Evolutionary conservation across 2,113 vertebrate species (phyloP).

Genomic region (Falcunculus frontatus): DNA sequence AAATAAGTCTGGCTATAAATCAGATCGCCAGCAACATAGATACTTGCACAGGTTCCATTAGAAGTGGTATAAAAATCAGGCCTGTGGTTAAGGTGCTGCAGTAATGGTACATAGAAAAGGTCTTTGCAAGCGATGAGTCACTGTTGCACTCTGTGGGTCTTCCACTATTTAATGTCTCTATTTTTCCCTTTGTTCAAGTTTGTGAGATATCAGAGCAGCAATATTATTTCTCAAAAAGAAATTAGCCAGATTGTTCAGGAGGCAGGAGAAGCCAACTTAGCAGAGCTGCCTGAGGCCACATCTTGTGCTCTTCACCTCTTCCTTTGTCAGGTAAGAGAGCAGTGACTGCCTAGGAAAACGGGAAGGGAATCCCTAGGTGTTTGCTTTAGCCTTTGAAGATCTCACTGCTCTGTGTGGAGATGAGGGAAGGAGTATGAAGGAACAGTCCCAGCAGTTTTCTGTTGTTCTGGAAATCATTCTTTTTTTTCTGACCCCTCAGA

Average conservation of each 20-base stretch:
- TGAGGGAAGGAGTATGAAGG: not conserved
- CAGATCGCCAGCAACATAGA: not conserved
- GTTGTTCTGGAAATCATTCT: not conserved
- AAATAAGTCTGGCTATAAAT: not conserved
- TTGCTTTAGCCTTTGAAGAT: not conserved
- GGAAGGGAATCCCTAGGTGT: not conserved
- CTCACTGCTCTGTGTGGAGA: not conserved
- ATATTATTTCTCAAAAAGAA: slow-evolving; percentile 73
- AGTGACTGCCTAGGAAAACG: not conserved
- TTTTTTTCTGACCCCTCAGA: slow-evolving; percentile 28
- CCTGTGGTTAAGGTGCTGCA: not conserved
- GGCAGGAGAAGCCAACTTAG: slow-evolving; percentile 70
- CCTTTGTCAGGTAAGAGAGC: slow-evolving; percentile 80
- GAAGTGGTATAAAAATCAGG: not conserved
- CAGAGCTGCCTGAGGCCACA: slow-evolving; percentile 72
- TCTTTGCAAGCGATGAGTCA: not conserved
- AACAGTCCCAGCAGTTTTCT: not conserved
- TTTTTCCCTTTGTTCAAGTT: slow-evolving; percentile 72
- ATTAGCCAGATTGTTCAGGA: slow-evolving; percentile 76
- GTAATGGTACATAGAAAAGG: not conserved
- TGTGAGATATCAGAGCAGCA: slow-evolving; percentile 72
- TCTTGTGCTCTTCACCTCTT: slow-evolving; percentile 75
- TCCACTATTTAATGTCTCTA: not conserved
- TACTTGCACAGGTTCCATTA: not conserved
- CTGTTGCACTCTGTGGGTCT: not conserved